Evolutionary conservation across 2,113 vertebrate genomes (phyloP).

Genomic region (Corydoras maculifer): DNA sequence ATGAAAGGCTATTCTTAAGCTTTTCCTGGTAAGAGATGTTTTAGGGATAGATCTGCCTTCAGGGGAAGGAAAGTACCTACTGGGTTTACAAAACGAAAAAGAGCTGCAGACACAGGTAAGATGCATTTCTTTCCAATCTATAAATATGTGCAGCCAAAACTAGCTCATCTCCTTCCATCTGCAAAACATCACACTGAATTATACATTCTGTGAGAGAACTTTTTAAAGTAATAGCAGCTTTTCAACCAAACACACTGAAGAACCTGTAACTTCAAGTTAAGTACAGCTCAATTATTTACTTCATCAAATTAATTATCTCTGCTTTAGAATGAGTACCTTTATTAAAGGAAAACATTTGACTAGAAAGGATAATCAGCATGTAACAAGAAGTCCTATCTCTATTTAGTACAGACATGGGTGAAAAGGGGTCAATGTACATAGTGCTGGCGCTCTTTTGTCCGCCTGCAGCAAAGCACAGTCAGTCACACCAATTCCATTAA

Average conservation of each 20-base stretch:
- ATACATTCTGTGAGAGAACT: neutral
- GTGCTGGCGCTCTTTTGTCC: no score
- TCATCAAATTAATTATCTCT: constrained; percentile 30
- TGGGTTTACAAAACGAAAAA: constrained; percentile 12
- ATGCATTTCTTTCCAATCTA: neutral
- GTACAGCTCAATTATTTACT: constrained; percentile 8
- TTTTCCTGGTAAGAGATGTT: constrained; percentile 25
- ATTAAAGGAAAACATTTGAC: constrained; percentile 16
- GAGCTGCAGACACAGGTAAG: neutral
- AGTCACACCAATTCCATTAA: no score
- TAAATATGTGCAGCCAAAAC: neutral
- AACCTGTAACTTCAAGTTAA: constrained; percentile 11
- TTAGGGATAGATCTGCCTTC: constrained; percentile 24
- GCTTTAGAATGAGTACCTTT: constrained; percentile 30
- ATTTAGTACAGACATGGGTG: no score
- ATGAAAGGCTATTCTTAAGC: constrained; percentile 22
- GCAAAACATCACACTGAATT: constrained; percentile 6
- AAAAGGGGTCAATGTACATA: no score
- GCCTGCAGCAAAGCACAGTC: no score
- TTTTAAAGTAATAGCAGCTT: neutral
- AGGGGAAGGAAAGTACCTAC: constrained; percentile 6
- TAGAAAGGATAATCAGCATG: no score
- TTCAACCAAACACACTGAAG: neutral
- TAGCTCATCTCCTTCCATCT: neutral
- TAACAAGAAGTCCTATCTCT: no score